Percentiles rank a stretch among this genome's conserved stretches.
These are phyloP conservation scores for Lasioglossum leucozonium DNA, from an alignment of 2,888 invertebrate genomes.

Conservation along the genomic window DNA sequence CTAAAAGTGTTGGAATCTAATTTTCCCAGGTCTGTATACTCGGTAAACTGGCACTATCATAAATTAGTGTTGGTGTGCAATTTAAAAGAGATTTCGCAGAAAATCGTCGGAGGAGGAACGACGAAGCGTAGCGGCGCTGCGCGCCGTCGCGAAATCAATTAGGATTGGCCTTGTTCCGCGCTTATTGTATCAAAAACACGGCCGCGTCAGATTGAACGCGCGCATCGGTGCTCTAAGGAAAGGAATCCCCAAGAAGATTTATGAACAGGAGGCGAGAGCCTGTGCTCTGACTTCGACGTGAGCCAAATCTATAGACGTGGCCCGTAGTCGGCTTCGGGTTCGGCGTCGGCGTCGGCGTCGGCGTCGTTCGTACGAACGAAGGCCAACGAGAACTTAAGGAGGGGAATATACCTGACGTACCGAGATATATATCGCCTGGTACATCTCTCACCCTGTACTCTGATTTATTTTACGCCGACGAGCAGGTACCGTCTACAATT, in stretches of 20 bases:
- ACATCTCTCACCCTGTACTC: slow-evolving; percentile 68
- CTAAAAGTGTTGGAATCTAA: not conserved
- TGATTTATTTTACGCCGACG: slow-evolving; percentile 71
- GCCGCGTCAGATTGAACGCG: slow-evolving; percentile 28
- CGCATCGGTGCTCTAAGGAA: slow-evolving; percentile 63
- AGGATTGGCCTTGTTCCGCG: slow-evolving; percentile 18
- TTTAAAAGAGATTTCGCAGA: not conserved
- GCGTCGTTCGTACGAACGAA: slow-evolving; percentile 33
- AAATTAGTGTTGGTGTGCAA: not conserved
- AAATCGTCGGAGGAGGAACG: not conserved
- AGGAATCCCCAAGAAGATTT: slow-evolving; percentile 66
- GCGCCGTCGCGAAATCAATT: slow-evolving; percentile 40
- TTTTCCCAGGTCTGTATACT: not conserved
- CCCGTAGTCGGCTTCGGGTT: not conserved
- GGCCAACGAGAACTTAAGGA: slow-evolving; percentile 67
- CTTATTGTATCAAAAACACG: slow-evolving; percentile 37
- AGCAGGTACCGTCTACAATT: slow-evolving; percentile 64
- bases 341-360: not conserved
- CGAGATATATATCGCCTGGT: slow-evolving; percentile 64
- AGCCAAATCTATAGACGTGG: slow-evolving; percentile 69
- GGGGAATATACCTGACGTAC: slow-evolving; percentile 66
- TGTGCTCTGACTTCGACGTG: slow-evolving; percentile 67
- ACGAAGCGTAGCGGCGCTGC: not conserved
- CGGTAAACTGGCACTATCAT: not conserved
- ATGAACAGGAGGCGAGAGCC: slow-evolving; percentile 56